Percentiles rank a stretch among this genome's conserved stretches.
Conservation (phyloP, 2,888 invertebrate genomes). For the Meta bourneti region DNA sequence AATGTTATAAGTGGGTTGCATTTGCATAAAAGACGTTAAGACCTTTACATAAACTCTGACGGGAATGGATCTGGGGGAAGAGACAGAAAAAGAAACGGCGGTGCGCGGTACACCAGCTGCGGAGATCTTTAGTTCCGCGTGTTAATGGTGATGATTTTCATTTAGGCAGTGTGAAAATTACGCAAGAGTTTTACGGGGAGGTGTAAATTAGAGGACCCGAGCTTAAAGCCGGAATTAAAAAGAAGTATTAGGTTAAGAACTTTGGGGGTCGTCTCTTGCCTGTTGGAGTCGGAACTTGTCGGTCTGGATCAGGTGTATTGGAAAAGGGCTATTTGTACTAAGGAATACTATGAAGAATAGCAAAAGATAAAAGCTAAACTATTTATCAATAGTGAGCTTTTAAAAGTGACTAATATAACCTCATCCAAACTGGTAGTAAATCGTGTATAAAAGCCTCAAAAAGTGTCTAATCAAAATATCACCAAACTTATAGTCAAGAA, state of each 20-base stretch:
- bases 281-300: not conserved
- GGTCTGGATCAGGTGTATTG: not conserved
- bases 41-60: conserved; percentile 49
- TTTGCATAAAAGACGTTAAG: conserved; percentile 73
- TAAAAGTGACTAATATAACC: too few species aligned
- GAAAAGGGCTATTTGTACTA: too few species aligned
- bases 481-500: too few species aligned
- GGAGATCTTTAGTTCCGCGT: conserved; percentile 55
- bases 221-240: conserved; percentile 45
- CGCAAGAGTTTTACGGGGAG: conserved; percentile 28
- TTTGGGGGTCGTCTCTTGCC: not conserved
- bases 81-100: conserved; percentile 18
- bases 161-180: conserved; percentile 62
- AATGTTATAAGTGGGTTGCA: conserved; percentile 64
- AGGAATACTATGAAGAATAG: too few species aligned
- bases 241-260: not conserved
- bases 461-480: too few species aligned
- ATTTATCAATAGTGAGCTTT: too few species aligned
- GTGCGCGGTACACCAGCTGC: conserved; percentile 48
- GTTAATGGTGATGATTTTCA: conserved; percentile 71
- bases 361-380: too few species aligned
- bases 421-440: too few species aligned
- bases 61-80: conserved; percentile 46
- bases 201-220: conserved; percentile 36
- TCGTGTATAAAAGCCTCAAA: too few species aligned